A percentile compares a stretch with the other conserved stretches of the same genome.
These are phyloP conservation scores for Zalophus californianus DNA, from an alignment of 2,797 vertebrate species.

Conservation along the genomic window DNA sequence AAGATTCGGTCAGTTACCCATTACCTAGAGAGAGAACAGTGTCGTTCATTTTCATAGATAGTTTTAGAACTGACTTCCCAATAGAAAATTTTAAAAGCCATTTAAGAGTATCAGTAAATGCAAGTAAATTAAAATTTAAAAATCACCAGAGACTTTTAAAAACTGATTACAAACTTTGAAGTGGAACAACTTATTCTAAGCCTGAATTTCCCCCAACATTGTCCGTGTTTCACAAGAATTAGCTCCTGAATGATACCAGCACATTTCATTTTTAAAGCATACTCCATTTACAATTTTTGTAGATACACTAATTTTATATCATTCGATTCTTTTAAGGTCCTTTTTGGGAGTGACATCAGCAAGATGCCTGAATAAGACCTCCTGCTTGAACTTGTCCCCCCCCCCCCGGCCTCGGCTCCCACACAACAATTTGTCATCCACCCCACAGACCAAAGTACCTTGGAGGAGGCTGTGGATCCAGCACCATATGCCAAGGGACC, in stretches of 20 bases:
- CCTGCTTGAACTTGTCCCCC: neutral
- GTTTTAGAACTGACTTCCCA: neutral
- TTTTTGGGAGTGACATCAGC: neutral
- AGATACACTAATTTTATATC: neutral
- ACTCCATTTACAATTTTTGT: neutral
- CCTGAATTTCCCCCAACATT: neutral
- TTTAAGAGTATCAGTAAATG: neutral
- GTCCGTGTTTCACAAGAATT: neutral
- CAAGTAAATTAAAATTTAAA: neutral
- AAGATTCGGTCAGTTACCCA: neutral
- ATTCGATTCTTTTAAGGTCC: neutral
- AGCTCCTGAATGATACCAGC: neutral
- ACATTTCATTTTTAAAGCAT: neutral
- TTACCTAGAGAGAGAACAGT: neutral
- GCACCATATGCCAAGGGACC: neutral
- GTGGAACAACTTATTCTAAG: neutral
- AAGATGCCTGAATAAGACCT: neutral
- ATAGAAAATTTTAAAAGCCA: neutral
- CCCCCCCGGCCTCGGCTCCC: fast-evolving
- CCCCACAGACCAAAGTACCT: neutral
- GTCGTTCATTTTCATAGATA: too few relatives aligned
- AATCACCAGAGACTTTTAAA: neutral
- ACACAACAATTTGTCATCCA: neutral
- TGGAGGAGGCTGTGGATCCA: neutral
- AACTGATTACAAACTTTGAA: neutral